phyloP scores from a whole-genome alignment of 2,113 vertebrate genomes.

The Clarias gariepinus region DNA sequence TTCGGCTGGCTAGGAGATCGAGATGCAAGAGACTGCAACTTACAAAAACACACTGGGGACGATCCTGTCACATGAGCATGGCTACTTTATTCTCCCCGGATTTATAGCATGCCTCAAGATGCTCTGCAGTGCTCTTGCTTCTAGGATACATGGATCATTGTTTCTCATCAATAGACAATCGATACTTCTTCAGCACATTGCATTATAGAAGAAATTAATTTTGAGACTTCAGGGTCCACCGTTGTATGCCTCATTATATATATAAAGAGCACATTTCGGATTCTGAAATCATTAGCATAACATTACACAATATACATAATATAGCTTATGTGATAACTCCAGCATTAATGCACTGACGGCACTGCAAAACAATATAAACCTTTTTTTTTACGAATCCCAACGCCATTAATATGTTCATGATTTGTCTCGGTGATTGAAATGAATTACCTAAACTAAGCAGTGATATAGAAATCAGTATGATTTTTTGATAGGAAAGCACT shows the following conservation, averaged over 20 bases:
- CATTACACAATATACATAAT: not conserved
- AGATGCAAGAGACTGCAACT: slow-evolving; percentile 6
- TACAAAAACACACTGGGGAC: slow-evolving; percentile 17
- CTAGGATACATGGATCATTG: not conserved
- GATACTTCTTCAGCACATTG: slow-evolving; percentile 16
- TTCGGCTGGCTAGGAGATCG: slow-evolving; percentile 21
- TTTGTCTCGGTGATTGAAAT: not conserved
- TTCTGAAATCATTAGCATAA: not conserved
- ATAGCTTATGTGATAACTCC: not conserved
- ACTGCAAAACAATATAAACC: slow-evolving; percentile 15
- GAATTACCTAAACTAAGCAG: not conserved
- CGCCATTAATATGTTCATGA: slow-evolving; percentile 15
- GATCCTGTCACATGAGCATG: not conserved
- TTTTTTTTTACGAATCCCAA: not conserved
- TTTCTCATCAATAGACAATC: not conserved
- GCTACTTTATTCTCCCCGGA: slow-evolving; percentile 26
- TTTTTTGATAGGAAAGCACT: slow-evolving; percentile 48
- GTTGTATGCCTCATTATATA: not conserved
- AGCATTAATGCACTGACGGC: slow-evolving; percentile 13
- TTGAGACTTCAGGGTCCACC: not conserved
- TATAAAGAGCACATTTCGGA: not conserved
- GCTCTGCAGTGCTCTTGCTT: not conserved
- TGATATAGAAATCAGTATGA: slow-evolving; percentile 14
- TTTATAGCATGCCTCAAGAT: slow-evolving; percentile 34
- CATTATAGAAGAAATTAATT: not conserved